These are phyloP conservation scores for Tauraco erythrolophus DNA, from an alignment of 2,113 vertebrate species.

Conservation along the genomic window DNA sequence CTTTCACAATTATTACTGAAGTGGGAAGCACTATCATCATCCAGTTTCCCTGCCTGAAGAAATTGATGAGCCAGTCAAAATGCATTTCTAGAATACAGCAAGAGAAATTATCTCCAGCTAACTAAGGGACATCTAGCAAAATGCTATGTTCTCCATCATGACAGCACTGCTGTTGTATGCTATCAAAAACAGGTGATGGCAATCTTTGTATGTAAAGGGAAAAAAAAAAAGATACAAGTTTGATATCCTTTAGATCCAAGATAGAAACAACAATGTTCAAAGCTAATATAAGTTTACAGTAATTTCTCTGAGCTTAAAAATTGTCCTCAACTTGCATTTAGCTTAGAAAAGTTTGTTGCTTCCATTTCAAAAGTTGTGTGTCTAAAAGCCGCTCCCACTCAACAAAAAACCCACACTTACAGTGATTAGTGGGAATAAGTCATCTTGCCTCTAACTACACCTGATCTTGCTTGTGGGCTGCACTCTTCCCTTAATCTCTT, in stretches of 20 bases:
- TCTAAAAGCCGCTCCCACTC: not conserved
- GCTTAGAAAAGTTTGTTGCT: not conserved
- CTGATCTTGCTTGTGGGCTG: not conserved
- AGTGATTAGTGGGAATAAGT: not conserved
- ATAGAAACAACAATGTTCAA: not conserved
- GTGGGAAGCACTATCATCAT: not conserved
- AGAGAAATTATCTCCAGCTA: not conserved
- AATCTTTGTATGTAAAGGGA: not conserved
- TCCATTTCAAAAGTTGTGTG: not conserved
- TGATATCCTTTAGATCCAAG: not conserved
- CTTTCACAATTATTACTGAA: not conserved
- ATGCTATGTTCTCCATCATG: not conserved
- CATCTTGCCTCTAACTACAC: not conserved
- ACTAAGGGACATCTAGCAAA: not conserved
- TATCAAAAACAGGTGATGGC: fast-evolving
- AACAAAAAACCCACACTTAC: not conserved
- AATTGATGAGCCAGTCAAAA: not conserved
- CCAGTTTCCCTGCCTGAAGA: not conserved
- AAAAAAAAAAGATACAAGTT: not conserved
- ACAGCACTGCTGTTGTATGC: not conserved
- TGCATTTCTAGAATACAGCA: not conserved
- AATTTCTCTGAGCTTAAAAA: not conserved
- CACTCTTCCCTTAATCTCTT: not conserved
- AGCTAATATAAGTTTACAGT: not conserved
- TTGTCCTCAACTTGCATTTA: not conserved